phyloP scores from a whole-genome alignment of 2,113 vertebrate genomes.

The Sinocyclocheilus anophthalmus region DNA sequence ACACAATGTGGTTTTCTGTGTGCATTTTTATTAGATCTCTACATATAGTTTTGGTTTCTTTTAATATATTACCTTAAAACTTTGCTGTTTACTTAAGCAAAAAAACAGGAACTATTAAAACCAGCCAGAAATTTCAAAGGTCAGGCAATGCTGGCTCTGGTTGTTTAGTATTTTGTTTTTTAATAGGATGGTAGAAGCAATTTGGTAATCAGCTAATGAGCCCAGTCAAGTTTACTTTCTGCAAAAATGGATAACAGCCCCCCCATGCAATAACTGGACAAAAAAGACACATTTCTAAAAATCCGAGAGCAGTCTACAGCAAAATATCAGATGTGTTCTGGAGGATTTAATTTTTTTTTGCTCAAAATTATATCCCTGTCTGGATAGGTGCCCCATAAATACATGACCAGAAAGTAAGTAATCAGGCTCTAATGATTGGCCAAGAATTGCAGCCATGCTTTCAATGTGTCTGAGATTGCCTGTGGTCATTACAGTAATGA shows the following conservation, averaged over 20 bases:
- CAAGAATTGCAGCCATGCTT: background rate
- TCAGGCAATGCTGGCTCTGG: background rate
- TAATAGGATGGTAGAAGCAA: slow-evolving; percentile 1
- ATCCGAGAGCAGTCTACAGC: background rate
- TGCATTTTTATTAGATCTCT: background rate
- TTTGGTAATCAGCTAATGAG: slow-evolving; percentile 24
- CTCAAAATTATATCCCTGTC: background rate
- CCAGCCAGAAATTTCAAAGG: slow-evolving; percentile 3
- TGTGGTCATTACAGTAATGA: slow-evolving; percentile 21
- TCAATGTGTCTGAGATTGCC: background rate
- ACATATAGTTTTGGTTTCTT: background rate
- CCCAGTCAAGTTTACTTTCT: background rate
- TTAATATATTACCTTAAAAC: background rate
- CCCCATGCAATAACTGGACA: background rate
- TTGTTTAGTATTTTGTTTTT: background rate
- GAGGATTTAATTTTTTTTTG: background rate
- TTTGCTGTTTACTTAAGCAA: background rate
- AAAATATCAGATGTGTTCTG: background rate
- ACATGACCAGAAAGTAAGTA: slow-evolving; percentile 5
- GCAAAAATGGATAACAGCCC: background rate
- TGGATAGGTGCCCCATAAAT: background rate
- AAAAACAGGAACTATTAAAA: slow-evolving; percentile 1
- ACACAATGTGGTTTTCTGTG: background rate
- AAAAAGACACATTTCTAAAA: background rate
- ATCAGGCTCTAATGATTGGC: slow-evolving; percentile 28